Percentiles rank a stretch among this genome's conserved stretches.
These are phyloP conservation scores for Smittia aterrima DNA, from an alignment of 2,888 invertebrate genomes.

Conservation along the genomic window DNA sequence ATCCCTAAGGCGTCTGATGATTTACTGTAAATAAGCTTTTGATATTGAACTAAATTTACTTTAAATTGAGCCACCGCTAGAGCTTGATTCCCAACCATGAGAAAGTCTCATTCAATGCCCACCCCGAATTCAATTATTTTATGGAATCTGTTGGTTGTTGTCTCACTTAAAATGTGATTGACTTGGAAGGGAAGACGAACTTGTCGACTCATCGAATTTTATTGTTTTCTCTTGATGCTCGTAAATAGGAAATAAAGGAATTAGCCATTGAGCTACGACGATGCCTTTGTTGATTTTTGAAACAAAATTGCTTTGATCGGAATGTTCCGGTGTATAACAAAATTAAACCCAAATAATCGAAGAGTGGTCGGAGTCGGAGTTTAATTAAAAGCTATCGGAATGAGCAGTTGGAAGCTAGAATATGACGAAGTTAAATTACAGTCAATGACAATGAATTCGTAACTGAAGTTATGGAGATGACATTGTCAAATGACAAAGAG, in stretches of 20 bases:
- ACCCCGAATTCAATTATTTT: slow-evolving; percentile 3
- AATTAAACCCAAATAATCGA: not conserved
- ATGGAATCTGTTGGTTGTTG: not conserved
- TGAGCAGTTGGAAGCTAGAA: too few relatives aligned
- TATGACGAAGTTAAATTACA: not conserved
- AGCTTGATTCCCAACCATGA: not conserved
- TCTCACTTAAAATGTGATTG: slow-evolving; percentile 2
- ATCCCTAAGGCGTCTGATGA: not conserved
- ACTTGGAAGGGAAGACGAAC: not conserved
- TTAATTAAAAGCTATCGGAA: slow-evolving; percentile 11
- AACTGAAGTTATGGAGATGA: too few relatives aligned
- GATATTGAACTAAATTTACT: not conserved
- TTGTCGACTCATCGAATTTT: slow-evolving; percentile 28
- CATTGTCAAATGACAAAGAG: not conserved
- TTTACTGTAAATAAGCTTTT: not conserved
- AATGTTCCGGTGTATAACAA: not conserved
- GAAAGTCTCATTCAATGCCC: not conserved
- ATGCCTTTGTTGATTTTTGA: not conserved
- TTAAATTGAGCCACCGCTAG: not conserved
- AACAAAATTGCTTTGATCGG: not conserved
- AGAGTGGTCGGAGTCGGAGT: not conserved
- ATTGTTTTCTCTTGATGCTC: slow-evolving; percentile 34
- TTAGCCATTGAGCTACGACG: slow-evolving; percentile 6
- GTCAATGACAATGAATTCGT: not conserved
- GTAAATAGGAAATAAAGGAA: slow-evolving; percentile 38